Percentiles rank a stretch among this genome's conserved stretches.
Evolutionary conservation across 2,113 vertebrate genomes (phyloP).

Genomic region (Butorides virescens): DNA sequence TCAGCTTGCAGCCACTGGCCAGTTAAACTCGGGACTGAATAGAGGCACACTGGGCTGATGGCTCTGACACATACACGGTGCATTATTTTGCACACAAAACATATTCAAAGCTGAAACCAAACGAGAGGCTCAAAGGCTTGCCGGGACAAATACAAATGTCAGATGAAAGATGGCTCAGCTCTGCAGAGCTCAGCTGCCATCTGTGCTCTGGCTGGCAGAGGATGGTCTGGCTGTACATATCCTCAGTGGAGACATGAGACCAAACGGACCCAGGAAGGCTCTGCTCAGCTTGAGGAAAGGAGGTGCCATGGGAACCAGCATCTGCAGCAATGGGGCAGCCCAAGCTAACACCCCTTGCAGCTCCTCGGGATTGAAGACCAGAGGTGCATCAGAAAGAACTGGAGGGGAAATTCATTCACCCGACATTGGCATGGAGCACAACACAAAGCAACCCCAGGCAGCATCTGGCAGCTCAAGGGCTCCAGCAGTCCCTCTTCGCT

Average conservation of each 20-base stretch:
- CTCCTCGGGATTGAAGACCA: accelerated
- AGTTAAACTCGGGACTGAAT: neutral
- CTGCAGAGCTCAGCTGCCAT: accelerated
- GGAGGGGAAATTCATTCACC: neutral
- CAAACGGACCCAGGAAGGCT: neutral
- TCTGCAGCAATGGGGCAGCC: neutral
- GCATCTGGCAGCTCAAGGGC: neutral
- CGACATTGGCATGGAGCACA: accelerated
- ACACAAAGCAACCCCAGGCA: neutral
- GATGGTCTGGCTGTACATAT: neutral
- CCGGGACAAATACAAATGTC: neutral
- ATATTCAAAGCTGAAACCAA: neutral
- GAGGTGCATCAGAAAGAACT: neutral
- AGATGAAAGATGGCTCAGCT: neutral
- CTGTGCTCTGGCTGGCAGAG: neutral
- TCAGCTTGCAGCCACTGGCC: neutral
- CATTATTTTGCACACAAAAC: neutral
- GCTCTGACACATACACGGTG: neutral
- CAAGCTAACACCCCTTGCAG: neutral
- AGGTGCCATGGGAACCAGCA: neutral
- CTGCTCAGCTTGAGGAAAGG: neutral
- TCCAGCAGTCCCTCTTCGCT: neutral
- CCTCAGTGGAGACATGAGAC: accelerated
- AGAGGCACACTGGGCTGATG: neutral
- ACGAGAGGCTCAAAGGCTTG: neutral